phyloP scores from a whole-genome alignment of 2,888 invertebrate species.

The Alloplasta piceator region DNA sequence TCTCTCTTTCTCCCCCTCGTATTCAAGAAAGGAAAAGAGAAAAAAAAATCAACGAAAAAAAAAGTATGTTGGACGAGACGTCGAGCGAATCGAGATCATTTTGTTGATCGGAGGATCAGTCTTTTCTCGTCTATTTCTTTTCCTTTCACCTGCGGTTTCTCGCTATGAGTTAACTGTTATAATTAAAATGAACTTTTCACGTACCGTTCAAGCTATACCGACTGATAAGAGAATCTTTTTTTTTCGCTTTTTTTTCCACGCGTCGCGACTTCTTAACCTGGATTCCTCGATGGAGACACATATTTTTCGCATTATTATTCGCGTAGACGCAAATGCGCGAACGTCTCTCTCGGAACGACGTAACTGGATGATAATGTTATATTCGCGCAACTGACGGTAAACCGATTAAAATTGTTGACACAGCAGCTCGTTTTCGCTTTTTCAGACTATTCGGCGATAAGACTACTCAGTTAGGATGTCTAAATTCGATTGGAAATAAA shows the following conservation, averaged over 20 bases:
- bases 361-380: constrained; percentile 51
- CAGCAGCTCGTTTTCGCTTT: constrained; percentile 41
- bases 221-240: constrained; percentile 33
- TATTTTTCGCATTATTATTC: no score
- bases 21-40: neutral
- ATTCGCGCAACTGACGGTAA: constrained; percentile 39
- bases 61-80: constrained; percentile 51
- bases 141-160: constrained; percentile 48
- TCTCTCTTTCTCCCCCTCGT: neutral
- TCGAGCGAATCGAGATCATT: constrained; percentile 64
- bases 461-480: neutral
- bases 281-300: constrained; percentile 21
- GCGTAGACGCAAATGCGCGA: neutral
- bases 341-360: neutral
- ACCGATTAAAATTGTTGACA: constrained; percentile 58
- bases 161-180: constrained; percentile 41
- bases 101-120: constrained; percentile 8
- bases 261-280: constrained; percentile 12
- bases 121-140: constrained; percentile 35
- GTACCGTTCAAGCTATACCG: neutral
- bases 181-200: constrained; percentile 53
- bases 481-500: no score
- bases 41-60: constrained; percentile 16
- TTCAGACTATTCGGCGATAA: constrained; percentile 1
- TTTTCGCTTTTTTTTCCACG: constrained; percentile 5